phyloP scores from a whole-genome alignment of 2,797 vertebrate species.

The Poeciliopsis presidionis region DNA sequence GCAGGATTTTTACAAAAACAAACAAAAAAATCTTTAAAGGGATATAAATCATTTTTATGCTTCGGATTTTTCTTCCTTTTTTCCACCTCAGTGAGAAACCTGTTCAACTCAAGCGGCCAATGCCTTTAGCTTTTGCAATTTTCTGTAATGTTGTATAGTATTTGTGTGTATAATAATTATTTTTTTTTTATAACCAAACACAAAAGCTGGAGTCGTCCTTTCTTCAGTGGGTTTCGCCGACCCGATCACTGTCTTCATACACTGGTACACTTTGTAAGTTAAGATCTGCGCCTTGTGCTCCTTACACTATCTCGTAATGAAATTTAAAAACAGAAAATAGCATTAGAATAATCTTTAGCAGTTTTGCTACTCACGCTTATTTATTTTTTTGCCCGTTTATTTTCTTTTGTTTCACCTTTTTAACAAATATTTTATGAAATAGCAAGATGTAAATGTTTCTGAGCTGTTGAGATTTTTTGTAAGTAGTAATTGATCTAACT shows the following conservation, averaged over 20 bases:
- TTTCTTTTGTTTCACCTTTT: constrained; percentile 52
- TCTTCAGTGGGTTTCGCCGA: constrained; percentile 67
- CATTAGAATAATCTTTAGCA: constrained; percentile 66
- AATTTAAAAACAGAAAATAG: constrained; percentile 58
- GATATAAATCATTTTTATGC: constrained; percentile 40
- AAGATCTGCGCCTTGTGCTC: constrained; percentile 67
- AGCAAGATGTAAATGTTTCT: constrained; percentile 71
- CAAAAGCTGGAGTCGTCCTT: constrained; percentile 76
- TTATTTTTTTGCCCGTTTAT: constrained; percentile 75
- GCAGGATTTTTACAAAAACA: constrained; percentile 75
- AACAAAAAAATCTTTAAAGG: constrained; percentile 3
- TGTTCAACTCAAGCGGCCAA: constrained; percentile 74
- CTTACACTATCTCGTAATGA: constrained; percentile 67
- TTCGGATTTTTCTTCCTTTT: constrained; percentile 50
- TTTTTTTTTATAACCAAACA: constrained; percentile 76
- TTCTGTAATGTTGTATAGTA: constrained; percentile 74
- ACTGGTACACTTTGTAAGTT: constrained; percentile 82
- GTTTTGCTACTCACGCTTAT: constrained; percentile 72
- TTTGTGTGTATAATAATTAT: constrained; percentile 67
- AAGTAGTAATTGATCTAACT: constrained; percentile 81
- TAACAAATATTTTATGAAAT: constrained; percentile 70
- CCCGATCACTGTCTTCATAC: constrained; percentile 78
- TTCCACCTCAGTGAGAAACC: constrained; percentile 66
- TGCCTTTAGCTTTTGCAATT: constrained; percentile 80
- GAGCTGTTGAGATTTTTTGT: constrained; percentile 76